phyloP scores from a whole-genome alignment of 2,113 vertebrate species.

The Ovis aries region DNA sequence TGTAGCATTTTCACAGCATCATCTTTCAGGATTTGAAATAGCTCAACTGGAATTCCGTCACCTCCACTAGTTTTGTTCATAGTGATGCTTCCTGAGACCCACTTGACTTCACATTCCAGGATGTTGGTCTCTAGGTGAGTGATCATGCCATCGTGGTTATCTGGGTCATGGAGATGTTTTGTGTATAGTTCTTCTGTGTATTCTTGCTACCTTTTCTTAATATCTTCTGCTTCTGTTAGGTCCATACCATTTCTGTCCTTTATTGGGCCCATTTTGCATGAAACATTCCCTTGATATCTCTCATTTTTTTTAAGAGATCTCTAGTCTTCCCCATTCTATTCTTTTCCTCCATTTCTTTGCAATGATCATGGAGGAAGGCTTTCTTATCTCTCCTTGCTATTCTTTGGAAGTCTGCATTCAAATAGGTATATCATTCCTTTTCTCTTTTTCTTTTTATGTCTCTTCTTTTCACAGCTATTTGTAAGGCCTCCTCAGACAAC shows the following conservation, averaged over 20 bases:
- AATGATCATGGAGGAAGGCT: neutral
- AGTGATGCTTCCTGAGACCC: neutral
- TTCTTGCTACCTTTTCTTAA: neutral
- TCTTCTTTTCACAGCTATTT: neutral
- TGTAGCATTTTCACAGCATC: neutral
- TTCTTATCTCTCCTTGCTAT: neutral
- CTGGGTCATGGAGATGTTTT: neutral
- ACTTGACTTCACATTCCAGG: neutral
- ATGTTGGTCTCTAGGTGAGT: neutral
- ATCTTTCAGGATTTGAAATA: neutral
- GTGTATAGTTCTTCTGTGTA: neutral
- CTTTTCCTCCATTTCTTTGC: neutral
- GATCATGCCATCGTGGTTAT: fast-evolving
- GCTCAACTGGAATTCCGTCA: neutral
- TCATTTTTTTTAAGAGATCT: neutral
- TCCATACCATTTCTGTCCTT: neutral
- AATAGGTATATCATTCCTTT: neutral
- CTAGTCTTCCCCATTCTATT: neutral
- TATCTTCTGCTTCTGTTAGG: neutral
- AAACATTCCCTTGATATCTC: neutral
- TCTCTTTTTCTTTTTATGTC: neutral
- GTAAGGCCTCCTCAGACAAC: neutral
- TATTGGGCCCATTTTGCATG: neutral
- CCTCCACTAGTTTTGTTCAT: neutral
- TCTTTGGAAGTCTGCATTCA: neutral